A percentile compares a stretch with the other conserved stretches of the same genome.
phyloP scores from a whole-genome alignment of 2,797 vertebrate genomes.

The Tragopan temminckii region DNA sequence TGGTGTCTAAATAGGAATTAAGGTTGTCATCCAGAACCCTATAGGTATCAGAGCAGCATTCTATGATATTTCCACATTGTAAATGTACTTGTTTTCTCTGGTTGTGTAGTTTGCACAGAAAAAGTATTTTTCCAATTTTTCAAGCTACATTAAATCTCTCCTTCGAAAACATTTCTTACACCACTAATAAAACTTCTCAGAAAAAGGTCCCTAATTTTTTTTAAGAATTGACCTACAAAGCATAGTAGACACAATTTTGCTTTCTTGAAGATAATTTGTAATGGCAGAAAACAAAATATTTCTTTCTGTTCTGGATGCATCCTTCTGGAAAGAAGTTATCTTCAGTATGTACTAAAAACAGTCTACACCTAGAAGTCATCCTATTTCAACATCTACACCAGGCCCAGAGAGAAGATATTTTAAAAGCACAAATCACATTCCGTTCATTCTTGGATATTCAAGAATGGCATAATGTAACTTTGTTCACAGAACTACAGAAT shows the following conservation, averaged over 20 bases:
- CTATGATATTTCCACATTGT: conserved; percentile 28
- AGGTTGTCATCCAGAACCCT: not conserved
- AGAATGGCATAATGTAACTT: not conserved
- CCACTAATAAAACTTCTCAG: not conserved
- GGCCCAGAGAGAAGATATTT: not conserved
- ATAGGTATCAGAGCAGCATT: conserved; percentile 31
- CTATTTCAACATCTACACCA: not conserved
- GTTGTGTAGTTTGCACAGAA: not conserved
- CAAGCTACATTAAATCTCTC: not conserved
- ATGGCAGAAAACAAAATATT: not conserved
- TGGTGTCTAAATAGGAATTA: conserved; percentile 24
- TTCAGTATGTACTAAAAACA: not conserved
- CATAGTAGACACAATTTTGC: not conserved
- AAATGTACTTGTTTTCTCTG: conserved; percentile 44
- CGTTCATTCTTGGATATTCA: not conserved
- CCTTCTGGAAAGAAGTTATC: not conserved
- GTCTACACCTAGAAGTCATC: not conserved
- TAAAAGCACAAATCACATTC: not conserved
- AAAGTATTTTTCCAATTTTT: conserved; percentile 15
- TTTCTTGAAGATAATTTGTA: not conserved
- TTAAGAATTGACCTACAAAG: not conserved
- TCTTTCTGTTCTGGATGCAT: not conserved
- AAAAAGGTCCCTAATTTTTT: not conserved
- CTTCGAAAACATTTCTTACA: conserved; percentile 16
- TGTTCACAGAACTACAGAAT: not conserved